Percentiles rank a stretch among this genome's conserved stretches.
phyloP scores from a whole-genome alignment of 2,888 invertebrate genomes.

The Spicauda simplicius region DNA sequence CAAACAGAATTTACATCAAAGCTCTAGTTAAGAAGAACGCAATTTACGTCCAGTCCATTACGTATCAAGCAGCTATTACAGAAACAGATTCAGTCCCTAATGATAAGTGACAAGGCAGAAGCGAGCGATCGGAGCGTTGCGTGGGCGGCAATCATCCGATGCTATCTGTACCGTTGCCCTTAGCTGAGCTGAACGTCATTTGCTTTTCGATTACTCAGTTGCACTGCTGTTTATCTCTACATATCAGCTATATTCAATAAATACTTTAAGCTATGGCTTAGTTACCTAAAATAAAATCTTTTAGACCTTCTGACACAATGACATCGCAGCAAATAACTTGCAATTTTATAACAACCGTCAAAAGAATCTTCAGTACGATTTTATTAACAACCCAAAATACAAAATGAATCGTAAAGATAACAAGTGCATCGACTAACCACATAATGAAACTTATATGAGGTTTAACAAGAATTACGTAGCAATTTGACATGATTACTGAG shows the following conservation, averaged over 20 bases:
- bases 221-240: slow-evolving; percentile 8
- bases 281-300: too few relatives aligned
- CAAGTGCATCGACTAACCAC: not conserved
- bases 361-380: not conserved
- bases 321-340: too few relatives aligned
- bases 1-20: not conserved
- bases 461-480: slow-evolving; percentile 14
- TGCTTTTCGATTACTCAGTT: slow-evolving; percentile 42
- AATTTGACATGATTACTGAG: slow-evolving; percentile 43
- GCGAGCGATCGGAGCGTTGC: slow-evolving; percentile 56
- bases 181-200: slow-evolving; percentile 49
- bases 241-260: not conserved
- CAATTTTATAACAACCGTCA: too few relatives aligned
- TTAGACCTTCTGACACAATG: too few relatives aligned
- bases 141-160: slow-evolving; percentile 71
- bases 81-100: slow-evolving; percentile 46
- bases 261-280: too few relatives aligned
- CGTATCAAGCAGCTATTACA: slow-evolving; percentile 37
- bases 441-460: not conserved
- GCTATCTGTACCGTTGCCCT: slow-evolving; percentile 60
- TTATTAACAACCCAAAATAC: not conserved
- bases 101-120: slow-evolving; percentile 68
- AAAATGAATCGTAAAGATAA: not conserved
- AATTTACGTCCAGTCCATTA: slow-evolving; percentile 20
- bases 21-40: not conserved